These are phyloP conservation scores for Dynastes tityus DNA, from an alignment of 2,888 invertebrate genomes.

Conservation along the genomic window DNA sequence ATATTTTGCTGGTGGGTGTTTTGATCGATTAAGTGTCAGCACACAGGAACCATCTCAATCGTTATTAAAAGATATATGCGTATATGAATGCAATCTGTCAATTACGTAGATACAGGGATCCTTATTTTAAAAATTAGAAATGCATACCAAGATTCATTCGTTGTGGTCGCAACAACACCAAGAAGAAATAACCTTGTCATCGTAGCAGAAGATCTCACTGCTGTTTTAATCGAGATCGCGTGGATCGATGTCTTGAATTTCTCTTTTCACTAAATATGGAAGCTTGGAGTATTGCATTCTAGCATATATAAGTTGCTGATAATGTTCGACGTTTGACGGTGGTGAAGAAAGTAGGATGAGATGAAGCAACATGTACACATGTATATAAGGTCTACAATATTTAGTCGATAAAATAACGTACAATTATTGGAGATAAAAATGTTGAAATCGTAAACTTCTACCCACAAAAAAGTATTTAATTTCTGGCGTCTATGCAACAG, in stretches of 20 bases:
- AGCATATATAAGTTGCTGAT: conserved; percentile 10
- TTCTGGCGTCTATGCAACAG: neutral
- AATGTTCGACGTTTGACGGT: neutral
- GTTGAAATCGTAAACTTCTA: neutral
- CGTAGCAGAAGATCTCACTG: neutral
- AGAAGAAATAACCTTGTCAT: neutral
- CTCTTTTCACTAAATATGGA: conserved; percentile 46
- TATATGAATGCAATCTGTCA: neutral
- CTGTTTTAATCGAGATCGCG: neutral
- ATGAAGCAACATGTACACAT: conserved; percentile 21
- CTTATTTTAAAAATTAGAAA: neutral
- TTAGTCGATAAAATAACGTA: conserved; percentile 2
- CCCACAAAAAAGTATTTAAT: neutral
- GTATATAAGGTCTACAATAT: neutral
- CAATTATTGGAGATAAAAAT: neutral
- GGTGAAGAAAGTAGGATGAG: conserved; percentile 21
- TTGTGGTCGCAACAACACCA: neutral
- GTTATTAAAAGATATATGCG: conserved; percentile 6
- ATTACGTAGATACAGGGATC: neutral
- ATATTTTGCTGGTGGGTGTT: conserved; percentile 36
- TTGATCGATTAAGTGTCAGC: conserved; percentile 36
- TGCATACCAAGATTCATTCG: neutral
- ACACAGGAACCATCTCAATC: conserved; percentile 6
- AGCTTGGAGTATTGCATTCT: conserved; percentile 29
- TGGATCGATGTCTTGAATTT: conserved; percentile 30